Conservation (phyloP, 2,113 vertebrate species). For the Pangasianodon hypophthalmus region DNA sequence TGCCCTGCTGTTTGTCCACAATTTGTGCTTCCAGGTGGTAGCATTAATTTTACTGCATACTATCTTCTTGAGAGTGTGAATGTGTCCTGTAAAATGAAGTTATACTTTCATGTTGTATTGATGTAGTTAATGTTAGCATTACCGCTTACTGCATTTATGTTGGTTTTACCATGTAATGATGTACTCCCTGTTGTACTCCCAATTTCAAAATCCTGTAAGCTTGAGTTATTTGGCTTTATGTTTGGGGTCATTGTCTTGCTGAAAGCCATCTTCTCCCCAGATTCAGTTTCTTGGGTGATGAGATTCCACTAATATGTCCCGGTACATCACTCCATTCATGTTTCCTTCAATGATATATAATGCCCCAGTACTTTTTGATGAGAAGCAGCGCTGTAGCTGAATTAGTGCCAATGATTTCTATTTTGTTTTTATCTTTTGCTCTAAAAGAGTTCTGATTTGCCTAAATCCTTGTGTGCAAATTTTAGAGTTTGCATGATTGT, state of each 20-base stretch:
- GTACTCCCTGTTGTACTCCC: neutral
- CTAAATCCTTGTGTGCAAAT: too few relatives aligned
- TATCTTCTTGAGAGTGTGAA: neutral
- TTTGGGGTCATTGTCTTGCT: neutral
- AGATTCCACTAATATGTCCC: too few relatives aligned
- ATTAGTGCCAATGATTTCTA: too few relatives aligned
- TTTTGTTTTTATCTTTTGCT: neutral
- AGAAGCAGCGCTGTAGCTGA: neutral
- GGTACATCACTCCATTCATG: too few relatives aligned
- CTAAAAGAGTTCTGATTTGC: too few relatives aligned
- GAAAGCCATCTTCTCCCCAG: too few relatives aligned
- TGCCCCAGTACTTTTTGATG: neutral
- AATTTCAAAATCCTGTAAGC: neutral
- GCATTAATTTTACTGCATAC: neutral
- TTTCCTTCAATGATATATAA: too few relatives aligned
- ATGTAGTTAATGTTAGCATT: neutral
- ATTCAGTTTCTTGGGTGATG: too few relatives aligned
- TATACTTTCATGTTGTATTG: neutral
- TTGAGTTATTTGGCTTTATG: neutral
- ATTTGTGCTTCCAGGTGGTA: neutral
- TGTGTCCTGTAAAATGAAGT: neutral
- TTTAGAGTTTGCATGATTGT: too few relatives aligned
- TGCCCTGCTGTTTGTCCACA: conserved; percentile 9
- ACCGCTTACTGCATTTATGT: neutral
- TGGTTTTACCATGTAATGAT: neutral